Evolutionary conservation across 2,888 invertebrate species (phyloP), one percentile per base, ranked within the genome.

Genomic region (Microctonus hyperodae): DNA sequence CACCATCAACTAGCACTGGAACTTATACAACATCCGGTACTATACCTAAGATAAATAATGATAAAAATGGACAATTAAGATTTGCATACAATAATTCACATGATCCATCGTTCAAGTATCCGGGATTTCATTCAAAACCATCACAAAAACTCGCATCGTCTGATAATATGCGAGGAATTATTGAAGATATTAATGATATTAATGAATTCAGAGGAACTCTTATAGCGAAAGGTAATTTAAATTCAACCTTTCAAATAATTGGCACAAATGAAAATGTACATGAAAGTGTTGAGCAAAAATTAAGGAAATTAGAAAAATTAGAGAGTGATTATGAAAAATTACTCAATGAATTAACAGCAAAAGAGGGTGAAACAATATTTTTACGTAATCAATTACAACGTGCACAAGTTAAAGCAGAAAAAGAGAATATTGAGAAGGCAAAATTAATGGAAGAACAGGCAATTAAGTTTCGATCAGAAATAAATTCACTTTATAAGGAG

Each of bases 331-430:
- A 82, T 59, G 71, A 78, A 31, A 79, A 79, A 44, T 50, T 83
- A 11, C 40, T 75, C 7, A 74, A 76, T 33, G 75, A 81, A 25
- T 77, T 80, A 55, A 76, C 77, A 72, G 76, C 78, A 0, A 83
- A 82, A 64, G 77, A 81, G 51, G 83, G 83, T 3, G 82, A 83
- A 68, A 74, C 74, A 0, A 72, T 70, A 23, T 81, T 79, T 72
- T 64, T 83, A 5, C 70, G 83, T 5, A 76, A 75, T 56, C 80
- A 79, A 56, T 60, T 81, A 6, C 76, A 76, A 23, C 79, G 78
- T 65, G 70, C 73, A 20, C 77, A 79, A 57, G 33, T 71, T 2
- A 72, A 79, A n/a, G 72, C 77, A 25, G 77, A 78, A 37, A 77
- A 77, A 58, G 78, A 78, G 20, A 77, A 67, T 64, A 65, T 73